Evolutionary conservation across 2,888 invertebrate species (phyloP), one percentile per base, ranked within the genome.

Genomic region (Parnassius glacialis): DNA sequence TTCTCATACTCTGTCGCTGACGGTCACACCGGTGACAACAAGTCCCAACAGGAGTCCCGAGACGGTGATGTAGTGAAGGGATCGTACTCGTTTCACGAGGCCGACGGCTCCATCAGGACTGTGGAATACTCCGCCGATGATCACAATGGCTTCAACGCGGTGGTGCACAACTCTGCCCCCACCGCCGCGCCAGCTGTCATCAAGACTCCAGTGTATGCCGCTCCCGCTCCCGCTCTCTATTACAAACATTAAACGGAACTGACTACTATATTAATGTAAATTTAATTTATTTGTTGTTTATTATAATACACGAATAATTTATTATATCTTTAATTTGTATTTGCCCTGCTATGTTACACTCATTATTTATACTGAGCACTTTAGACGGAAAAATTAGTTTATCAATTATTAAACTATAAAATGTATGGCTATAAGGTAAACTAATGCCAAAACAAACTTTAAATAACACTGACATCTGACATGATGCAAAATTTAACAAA

Each of bases 61-160:
- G 92, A 92, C 64, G 92, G 92, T 58, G 92, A 92, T 71, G 83
- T 82, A 3, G 92, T 92, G 56, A 88, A 91, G 74, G 92, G 92
- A 67, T 83, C 86, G 10, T 90, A 92, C 81, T 86, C 88, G 13
- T 81, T 92, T 69, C 80, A 84, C 63, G 91, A 92, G 74, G 87
- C 92, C 61, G 92, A 92, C 69, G 92, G 92, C 70, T 90, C 91
- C 74, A 75, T 86, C 72, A 83, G 91, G 65, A 90, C 89, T 61
- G 92, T 92, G 56, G 86, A 90, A 70, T 92, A 92, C 83, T 78
- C 88, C 70, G 90, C 92, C 67, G 90, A 92, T 66, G 87, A 87
- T 73, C 90, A 92, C 82, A 87, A 78, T 70, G 92, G 85, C 42
- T 84, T 84, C 76, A 84, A 83, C 79, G 84, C 85, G 34, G 81